A percentile compares a stretch with the other conserved stretches of the same genome.
Conservation (phyloP, 30 jellyfish, hydroid and myxozoan species). For the Aurelia aurita region DNA sequence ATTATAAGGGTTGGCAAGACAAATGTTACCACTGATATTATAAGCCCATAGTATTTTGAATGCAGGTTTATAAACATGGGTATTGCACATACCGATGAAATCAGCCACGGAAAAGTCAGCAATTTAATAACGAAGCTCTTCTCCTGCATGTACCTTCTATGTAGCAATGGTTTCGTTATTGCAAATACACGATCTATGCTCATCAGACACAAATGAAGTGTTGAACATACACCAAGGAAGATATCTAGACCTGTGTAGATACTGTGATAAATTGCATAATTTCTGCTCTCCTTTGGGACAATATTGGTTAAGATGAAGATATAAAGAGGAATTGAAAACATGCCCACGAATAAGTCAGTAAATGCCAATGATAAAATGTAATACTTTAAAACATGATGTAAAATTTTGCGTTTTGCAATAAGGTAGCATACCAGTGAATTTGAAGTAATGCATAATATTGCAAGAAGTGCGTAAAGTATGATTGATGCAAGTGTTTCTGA, state of each 20-base stretch:
- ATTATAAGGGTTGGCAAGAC: not conserved
- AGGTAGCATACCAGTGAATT: conserved; percentile 31
- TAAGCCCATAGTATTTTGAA: not conserved
- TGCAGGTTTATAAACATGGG: not conserved
- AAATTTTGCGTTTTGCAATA: not conserved
- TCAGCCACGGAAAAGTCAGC: not conserved
- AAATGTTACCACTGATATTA: not conserved
- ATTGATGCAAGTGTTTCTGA: too few species aligned
- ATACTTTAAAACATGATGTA: not conserved
- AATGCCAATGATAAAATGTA: conserved; percentile 30
- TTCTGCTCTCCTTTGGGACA: not conserved
- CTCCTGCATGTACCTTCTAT: not conserved
- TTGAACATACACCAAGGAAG: not conserved
- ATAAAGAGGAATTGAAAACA: conserved; percentile 1
- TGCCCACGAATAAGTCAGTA: conserved; percentile 26
- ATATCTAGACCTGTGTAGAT: not conserved
- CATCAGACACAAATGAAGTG: not conserved
- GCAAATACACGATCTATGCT: conserved; percentile 10
- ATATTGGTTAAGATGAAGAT: not conserved
- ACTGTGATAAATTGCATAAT: not conserved
- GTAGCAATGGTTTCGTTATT: not conserved
- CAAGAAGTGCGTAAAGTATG: not conserved
- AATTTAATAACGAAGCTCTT: not conserved
- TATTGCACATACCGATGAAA: not conserved
- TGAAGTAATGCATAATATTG: conserved; percentile 7